Evolutionary conservation across 2,888 invertebrate genomes (phyloP).

Genomic region (Helleia helle): DNA sequence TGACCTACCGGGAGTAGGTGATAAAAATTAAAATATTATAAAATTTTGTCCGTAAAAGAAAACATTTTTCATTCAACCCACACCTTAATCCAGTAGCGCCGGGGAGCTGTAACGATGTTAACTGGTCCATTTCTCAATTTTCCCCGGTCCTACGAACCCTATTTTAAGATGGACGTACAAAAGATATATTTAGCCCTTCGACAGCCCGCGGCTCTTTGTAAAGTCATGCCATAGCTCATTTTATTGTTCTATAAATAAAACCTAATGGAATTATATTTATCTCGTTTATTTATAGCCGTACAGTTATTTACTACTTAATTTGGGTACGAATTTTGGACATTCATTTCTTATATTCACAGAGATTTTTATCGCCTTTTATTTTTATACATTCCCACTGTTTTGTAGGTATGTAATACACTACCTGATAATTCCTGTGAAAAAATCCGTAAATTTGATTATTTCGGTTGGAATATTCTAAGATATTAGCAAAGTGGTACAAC

Average conservation of each 20-base stretch:
- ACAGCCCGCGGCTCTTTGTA: constrained; percentile 42
- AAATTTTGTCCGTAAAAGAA: constrained; percentile 31
- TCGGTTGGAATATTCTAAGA: too few relatives aligned
- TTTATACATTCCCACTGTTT: too few relatives aligned
- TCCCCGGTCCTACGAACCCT: constrained; percentile 43
- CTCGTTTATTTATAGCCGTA: constrained; percentile 1
- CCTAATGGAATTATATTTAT: constrained; percentile 8
- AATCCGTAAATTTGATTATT: too few relatives aligned
- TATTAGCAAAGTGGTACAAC: too few relatives aligned
- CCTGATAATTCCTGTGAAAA: too few relatives aligned
- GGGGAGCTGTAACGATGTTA: constrained; percentile 67
- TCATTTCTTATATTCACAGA: too few relatives aligned
- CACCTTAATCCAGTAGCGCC: constrained; percentile 45
- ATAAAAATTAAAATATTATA: too few relatives aligned
- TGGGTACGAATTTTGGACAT: too few relatives aligned
- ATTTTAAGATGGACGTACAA: constrained; percentile 54
- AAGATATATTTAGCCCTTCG: constrained; percentile 53
- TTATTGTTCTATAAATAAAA: constrained; percentile 51
- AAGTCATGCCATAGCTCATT: constrained; percentile 41
- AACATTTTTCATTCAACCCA: constrained; percentile 60
- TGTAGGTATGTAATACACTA: too few relatives aligned
- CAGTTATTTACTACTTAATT: too few relatives aligned
- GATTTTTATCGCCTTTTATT: too few relatives aligned
- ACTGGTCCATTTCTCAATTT: constrained; percentile 74
- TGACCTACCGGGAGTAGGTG: too few relatives aligned